phyloP scores from a whole-genome alignment of 2,797 vertebrate species.

The Cirrhinus mrigala region DNA sequence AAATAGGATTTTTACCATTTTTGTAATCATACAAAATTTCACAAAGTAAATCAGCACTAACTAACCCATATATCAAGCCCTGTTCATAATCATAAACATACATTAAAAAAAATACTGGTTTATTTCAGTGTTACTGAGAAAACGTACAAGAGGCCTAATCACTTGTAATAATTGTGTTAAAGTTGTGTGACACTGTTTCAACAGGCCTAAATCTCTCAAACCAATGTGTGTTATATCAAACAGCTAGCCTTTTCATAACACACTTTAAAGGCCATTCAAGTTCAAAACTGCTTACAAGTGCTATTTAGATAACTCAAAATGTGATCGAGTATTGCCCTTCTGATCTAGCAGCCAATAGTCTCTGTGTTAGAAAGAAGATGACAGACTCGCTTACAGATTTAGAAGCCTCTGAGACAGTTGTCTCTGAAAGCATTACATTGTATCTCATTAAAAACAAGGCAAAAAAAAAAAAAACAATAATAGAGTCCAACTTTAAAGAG shows the following conservation, averaged over 20 bases:
- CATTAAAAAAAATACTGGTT: background rate
- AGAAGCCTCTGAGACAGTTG: background rate
- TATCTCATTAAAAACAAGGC: conserved; percentile 43
- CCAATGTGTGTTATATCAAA: background rate
- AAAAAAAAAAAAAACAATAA: conserved; percentile 29
- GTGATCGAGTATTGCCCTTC: background rate
- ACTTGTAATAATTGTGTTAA: background rate
- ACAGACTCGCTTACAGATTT: conserved; percentile 4
- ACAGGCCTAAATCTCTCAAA: background rate
- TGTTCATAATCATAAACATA: background rate
- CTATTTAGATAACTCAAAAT: conserved; percentile 2
- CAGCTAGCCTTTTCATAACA: background rate
- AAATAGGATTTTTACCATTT: too few species aligned
- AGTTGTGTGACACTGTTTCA: background rate
- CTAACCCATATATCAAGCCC: background rate
- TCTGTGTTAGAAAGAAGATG: conserved; percentile 2
- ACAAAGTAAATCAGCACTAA: background rate
- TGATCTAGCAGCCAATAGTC: background rate
- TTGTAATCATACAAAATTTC: background rate
- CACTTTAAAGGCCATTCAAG: background rate
- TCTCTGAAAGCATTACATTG: background rate
- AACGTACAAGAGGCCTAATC: background rate
- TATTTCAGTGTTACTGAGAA: background rate
- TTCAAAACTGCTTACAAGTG: background rate
- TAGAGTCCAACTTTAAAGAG: background rate